Evolutionary conservation across 2,797 vertebrate genomes (phyloP), one percentile per base, ranked within the genome.

Genomic region (Neomorphus geoffroyi): DNA sequence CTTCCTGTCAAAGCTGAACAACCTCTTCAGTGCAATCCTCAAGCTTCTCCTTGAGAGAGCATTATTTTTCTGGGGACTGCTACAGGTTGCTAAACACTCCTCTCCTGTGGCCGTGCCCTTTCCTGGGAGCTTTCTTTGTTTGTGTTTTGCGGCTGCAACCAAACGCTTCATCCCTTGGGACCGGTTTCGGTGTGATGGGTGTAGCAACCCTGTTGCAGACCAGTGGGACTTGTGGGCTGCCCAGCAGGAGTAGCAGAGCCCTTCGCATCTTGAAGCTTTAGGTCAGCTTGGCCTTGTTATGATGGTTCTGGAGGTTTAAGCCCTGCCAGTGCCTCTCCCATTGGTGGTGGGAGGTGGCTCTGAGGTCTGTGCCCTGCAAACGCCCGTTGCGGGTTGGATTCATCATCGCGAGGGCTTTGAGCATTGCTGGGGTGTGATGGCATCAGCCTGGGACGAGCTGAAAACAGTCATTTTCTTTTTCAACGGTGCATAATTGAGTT

Each of bases 31-130:
- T 46, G 60, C 30, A 4, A 4, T 27, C 66, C 19, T 16, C 10
- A 3, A 13, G 41, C 66, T 56, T 28, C 50, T 73, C 35, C 48
- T 24, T 37, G 18, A 16, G 18, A n/a, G 46, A 54, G 16, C 8
- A 0, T 6, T 9, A 6, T 26, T 23, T 28, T 13, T 53, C 13
- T 6, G 54, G 66, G 51, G 43, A 17, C 23, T 35, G 21, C 6
- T 61, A 39, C 32, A 33, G 33, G 32, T 22, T 27, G 66, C 73
- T 18, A 3, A 50, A 1, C 3, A 0, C 43, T 19, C 1, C 0
- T 43, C 13, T 57, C 48, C 69, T 7, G 7, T 56, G 58, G 64
- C 58, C 3, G 0, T 75, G 70, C 13, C 62, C 39, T 53, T 66
- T 60, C 56, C 70, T 6, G 6, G 50, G 56, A 51, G 13, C 56